Conservation (phyloP, 2,888 invertebrate species). For the Stenotaenia linearis region DNA sequence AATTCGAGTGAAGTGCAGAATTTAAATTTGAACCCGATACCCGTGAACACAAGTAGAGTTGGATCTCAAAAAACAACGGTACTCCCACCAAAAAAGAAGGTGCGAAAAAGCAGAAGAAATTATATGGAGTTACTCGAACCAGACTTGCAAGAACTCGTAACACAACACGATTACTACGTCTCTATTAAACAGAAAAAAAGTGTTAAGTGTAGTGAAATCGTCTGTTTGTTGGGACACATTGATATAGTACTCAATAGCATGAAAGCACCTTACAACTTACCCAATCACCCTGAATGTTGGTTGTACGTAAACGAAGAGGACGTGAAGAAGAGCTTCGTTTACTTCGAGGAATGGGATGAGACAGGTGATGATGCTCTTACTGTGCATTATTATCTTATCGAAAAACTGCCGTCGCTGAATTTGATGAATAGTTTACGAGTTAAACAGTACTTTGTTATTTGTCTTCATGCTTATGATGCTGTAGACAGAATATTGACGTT, state of each 20-base stretch:
- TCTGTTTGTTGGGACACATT: not conserved
- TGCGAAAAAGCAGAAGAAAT: not conserved
- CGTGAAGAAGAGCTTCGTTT: slow-evolving; percentile 42
- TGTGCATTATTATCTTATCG: not conserved
- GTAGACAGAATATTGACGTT: not conserved
- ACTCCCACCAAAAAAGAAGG: not conserved
- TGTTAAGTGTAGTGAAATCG: not conserved
- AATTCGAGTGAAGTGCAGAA: not conserved
- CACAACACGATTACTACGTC: slow-evolving; percentile 5
- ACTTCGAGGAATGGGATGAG: slow-evolving; percentile 41
- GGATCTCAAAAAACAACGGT: not conserved
- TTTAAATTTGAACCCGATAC: not conserved
- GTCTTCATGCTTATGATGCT: not conserved
- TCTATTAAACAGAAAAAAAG: not conserved
- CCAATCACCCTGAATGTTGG: slow-evolving; percentile 40
- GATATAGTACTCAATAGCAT: not conserved
- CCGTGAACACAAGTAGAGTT: not conserved
- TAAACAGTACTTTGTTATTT: not conserved
- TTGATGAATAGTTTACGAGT: not conserved
- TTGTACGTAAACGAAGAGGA: slow-evolving; percentile 42
- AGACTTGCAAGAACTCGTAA: not conserved
- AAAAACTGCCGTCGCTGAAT: not conserved
- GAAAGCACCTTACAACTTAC: not conserved
- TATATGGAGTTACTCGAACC: not conserved
- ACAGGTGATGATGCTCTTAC: slow-evolving; percentile 32